Conservation (phyloP, 1,140 invertebrate species). For the Psilanteris sp. region DNA sequence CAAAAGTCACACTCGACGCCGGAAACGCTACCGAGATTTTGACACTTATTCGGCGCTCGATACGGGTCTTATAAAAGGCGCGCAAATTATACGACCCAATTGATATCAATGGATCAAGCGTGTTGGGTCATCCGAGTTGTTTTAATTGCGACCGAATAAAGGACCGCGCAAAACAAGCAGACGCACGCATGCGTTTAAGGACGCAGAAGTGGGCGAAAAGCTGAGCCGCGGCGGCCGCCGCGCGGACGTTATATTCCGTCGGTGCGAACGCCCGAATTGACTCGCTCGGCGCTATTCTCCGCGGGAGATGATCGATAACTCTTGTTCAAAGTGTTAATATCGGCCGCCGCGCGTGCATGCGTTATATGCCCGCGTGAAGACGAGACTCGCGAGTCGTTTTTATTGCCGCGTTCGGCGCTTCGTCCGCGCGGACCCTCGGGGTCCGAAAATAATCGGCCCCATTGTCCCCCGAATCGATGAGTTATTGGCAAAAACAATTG, state of each 20-base stretch:
- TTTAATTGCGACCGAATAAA: conserved; percentile 37
- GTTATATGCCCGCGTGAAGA: conserved; percentile 25
- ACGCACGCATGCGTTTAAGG: no score
- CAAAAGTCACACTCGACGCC: no score
- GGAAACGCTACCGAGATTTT: no score
- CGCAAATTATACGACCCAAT: conserved; percentile 21
- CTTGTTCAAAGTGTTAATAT: conserved; percentile 58
- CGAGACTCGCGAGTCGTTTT: conserved; percentile 35
- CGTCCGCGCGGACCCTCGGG: background rate
- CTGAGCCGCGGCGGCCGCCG: conserved; percentile 15
- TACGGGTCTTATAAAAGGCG: no score
- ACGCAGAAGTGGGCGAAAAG: no score
- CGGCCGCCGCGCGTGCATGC: conserved; percentile 43
- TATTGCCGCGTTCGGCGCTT: conserved; percentile 3
- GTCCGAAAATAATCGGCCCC: conserved; percentile 1
- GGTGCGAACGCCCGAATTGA: conserved; percentile 44
- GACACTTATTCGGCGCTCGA: no score
- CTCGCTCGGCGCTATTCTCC: conserved; percentile 31
- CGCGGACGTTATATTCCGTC: conserved; percentile 47
- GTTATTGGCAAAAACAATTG: conserved; percentile 14
- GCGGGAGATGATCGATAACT: conserved; percentile 61
- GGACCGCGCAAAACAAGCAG: no score
- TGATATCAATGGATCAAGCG: conserved; percentile 18
- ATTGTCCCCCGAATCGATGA: conserved; percentile 16
- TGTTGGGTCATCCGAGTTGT: conserved; percentile 15